Conservation (phyloP, 2,113 vertebrate species). For the Silurus meridionalis region DNA sequence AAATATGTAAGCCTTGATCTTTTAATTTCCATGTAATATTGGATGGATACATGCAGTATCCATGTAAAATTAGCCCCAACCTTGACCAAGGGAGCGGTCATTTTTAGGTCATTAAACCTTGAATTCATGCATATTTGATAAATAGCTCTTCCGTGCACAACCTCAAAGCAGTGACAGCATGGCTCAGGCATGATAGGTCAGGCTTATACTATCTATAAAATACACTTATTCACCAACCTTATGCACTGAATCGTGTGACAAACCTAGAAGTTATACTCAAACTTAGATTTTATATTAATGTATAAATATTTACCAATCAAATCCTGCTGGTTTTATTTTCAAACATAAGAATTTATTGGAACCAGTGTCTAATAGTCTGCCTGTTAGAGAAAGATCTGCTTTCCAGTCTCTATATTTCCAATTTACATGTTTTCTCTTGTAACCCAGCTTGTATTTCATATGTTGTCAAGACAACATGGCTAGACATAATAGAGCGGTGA, state of each 20-base stretch:
- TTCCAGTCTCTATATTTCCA: constrained; percentile 1
- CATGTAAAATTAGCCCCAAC: not conserved
- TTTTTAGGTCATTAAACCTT: not conserved
- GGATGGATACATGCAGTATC: not conserved
- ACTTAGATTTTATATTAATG: not conserved
- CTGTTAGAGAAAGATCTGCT: not conserved
- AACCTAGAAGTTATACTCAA: not conserved
- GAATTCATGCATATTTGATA: not conserved
- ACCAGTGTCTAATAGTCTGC: constrained; percentile 1
- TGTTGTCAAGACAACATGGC: constrained; percentile 48
- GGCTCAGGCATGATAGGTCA: not conserved
- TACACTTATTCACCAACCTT: not conserved
- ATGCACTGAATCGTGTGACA: not conserved
- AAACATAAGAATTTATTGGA: not conserved
- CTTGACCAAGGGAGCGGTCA: not conserved
- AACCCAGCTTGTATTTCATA: constrained; percentile 27
- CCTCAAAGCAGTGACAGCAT: not conserved
- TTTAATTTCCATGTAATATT: not conserved
- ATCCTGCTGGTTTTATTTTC: too few relatives aligned
- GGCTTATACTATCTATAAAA: not conserved
- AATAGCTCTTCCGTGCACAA: not conserved
- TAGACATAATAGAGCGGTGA: constrained; percentile 25
- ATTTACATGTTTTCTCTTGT: constrained; percentile 22
- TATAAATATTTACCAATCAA: not conserved
- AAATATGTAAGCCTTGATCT: not conserved